These are phyloP conservation scores for Poecilia wingei DNA, from an alignment of 2,797 vertebrate genomes.

Conservation along the genomic window DNA sequence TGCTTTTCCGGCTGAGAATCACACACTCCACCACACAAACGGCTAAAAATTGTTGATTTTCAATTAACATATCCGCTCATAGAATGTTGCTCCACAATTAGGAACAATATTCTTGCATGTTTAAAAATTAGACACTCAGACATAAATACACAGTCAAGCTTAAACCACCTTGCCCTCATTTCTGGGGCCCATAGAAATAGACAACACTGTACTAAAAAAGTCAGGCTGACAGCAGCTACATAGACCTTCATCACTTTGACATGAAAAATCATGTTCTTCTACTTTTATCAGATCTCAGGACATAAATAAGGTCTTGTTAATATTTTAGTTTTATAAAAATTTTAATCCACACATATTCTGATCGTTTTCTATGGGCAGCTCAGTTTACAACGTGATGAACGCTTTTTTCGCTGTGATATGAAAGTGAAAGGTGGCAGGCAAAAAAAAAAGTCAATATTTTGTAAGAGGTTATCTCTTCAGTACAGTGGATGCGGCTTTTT, in stretches of 20 bases:
- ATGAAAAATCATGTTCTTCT: too few relatives aligned
- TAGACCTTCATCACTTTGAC: too few relatives aligned
- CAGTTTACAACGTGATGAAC: background rate
- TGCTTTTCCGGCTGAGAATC: too few relatives aligned
- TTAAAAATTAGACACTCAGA: too few relatives aligned
- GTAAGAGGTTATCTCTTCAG: background rate
- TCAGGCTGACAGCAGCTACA: background rate
- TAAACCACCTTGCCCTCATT: background rate
- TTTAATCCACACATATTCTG: background rate
- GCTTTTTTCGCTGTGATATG: background rate
- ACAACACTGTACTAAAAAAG: background rate
- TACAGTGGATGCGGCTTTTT: background rate
- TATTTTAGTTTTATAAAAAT: background rate
- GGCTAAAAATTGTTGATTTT: too few relatives aligned
- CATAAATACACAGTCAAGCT: too few relatives aligned
- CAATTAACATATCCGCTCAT: too few relatives aligned
- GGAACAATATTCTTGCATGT: too few relatives aligned
- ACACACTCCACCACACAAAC: too few relatives aligned
- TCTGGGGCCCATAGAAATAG: background rate
- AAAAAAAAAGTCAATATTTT: background rate
- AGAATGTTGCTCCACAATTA: too few relatives aligned
- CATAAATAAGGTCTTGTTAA: background rate
- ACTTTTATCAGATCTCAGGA: background rate
- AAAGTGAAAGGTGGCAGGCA: background rate
- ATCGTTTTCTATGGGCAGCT: background rate